Percentiles rank a stretch among this genome's conserved stretches.
These are phyloP conservation scores for Lagorchestes hirsutus DNA, from an alignment of 2,797 vertebrate species.

Conservation along the genomic window DNA sequence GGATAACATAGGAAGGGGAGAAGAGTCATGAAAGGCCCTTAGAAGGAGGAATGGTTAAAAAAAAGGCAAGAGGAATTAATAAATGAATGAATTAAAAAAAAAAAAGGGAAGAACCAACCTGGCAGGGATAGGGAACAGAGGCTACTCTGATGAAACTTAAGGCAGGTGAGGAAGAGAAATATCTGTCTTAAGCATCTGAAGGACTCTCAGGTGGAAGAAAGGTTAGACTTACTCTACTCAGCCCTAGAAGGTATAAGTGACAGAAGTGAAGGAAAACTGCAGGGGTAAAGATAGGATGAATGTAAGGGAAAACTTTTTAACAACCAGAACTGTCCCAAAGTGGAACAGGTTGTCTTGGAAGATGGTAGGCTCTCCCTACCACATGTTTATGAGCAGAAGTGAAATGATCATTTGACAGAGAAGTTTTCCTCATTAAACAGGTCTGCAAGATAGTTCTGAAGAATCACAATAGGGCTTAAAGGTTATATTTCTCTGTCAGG, in stretches of 20 bases:
- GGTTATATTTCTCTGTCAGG: background rate
- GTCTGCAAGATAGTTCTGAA: background rate
- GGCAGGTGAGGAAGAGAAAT: background rate
- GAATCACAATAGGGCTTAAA: background rate
- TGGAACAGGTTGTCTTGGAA: background rate
- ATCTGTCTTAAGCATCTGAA: background rate
- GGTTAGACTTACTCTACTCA: background rate
- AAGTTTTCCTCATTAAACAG: background rate
- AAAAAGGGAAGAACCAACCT: background rate
- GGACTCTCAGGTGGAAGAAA: background rate
- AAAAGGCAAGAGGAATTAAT: background rate
- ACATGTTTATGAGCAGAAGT: background rate
- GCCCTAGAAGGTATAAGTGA: background rate
- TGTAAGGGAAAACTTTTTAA: background rate
- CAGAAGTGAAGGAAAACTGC: background rate
- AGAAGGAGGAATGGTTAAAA: background rate
- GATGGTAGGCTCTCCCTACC: background rate
- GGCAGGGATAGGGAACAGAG: background rate
- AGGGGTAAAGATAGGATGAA: background rate
- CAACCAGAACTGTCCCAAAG: background rate
- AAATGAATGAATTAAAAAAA: background rate
- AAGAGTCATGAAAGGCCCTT: background rate
- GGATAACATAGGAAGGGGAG: background rate
- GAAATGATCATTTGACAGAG: background rate
- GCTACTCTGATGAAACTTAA: background rate